Base-by-base conservation (phyloP, 2,797 vertebrate genomes). In the Hippocampus kuda region DNA sequence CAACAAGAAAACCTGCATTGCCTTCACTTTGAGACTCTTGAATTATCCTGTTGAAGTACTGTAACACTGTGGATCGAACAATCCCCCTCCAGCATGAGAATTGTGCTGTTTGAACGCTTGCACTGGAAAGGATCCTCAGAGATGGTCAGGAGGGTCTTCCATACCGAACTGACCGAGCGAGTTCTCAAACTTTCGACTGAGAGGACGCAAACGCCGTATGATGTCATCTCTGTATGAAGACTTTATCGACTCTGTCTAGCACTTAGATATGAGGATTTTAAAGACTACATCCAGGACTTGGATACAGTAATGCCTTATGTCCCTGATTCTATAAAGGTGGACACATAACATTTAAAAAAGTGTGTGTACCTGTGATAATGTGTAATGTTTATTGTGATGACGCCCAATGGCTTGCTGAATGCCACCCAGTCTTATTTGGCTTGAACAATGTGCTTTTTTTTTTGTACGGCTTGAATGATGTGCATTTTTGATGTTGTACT, bases 51-150 rank as follows among this genome's bases (percentile, higher is more conserved):
- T 87, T 85, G 80, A 84, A 83, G 86, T 90, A 89, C 88, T 91
- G 88, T 90, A 90, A 87, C 87, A 87, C 87, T 89, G 84, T 88
- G 79, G 86, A 87, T 80, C 81, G 80, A 79, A 65, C 70, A 68
- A 82, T 61, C 75, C 79, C 80, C 82, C 77, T 82, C 73, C 75
- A 79, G 79, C 72, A 81, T 73, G 70, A 78, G 75, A 83, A 76
- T 82, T 71, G 81, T 83, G 84, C 80, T 86, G 83, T 83, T 83
- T 77, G 81, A 85, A 85, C 26, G 85, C 84, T 90, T 90, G 89
- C 90, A 91, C 90, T 90, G 89, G 88, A 91, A 88, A 82, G 84
- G 86, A 84, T 88, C 77, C 81, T 85, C 80, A 81, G 81, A 84
- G 79, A 81, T n/a, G 80, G 75, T 81, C 71, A 38, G 34, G 34